Evolutionary conservation across 2,797 vertebrate genomes (phyloP), one percentile per base, ranked within the genome.

Genomic region (Girardinus metallicus): DNA sequence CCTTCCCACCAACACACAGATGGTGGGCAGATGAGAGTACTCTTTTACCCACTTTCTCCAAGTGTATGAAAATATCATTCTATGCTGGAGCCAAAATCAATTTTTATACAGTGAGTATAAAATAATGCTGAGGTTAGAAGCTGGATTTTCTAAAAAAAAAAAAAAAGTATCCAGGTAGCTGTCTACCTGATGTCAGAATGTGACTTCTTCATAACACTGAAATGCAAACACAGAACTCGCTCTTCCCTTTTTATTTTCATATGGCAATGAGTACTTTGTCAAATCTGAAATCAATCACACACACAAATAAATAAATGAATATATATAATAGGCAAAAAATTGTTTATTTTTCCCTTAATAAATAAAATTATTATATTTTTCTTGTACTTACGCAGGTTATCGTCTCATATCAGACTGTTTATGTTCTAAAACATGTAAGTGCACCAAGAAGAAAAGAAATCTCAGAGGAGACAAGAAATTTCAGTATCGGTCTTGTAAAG

Each of bases 1-100:
- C 85, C 77, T 80, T 73, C 81, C 76, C 62, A 51, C 80, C 29
- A 29, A 85, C 79, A 74, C 78, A 75, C 89, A 91, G 86, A 90
- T 89, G 85, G 84, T 73, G 73, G 31, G 77, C 76, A 78, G 79
- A 49, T 4, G 55, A 76, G 43, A 1, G 0, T 9, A 8, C 76
- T 82, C 72, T 78, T 70, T 82, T 81, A 77, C 44, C 72, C 0
- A 23, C 41, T 79, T 72, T 46, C 46, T 79, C 82, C 60, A 55
- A 78, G 26, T 16, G 41, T 49, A 23, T n/a, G 0, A 4, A 83
- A 82, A 76, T n/a, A 72, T 76, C 60, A 26, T 57, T 85, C 74
- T 57, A 81, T 83, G 47, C 41, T 36, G 43, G 71, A 78, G 78
- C 82, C 73, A 66, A 85, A 80, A 74, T 85, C 31, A 23, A 44